Base-by-base conservation (phyloP, 2,888 invertebrate genomes). In the Hyposoter dolosus region DNA sequence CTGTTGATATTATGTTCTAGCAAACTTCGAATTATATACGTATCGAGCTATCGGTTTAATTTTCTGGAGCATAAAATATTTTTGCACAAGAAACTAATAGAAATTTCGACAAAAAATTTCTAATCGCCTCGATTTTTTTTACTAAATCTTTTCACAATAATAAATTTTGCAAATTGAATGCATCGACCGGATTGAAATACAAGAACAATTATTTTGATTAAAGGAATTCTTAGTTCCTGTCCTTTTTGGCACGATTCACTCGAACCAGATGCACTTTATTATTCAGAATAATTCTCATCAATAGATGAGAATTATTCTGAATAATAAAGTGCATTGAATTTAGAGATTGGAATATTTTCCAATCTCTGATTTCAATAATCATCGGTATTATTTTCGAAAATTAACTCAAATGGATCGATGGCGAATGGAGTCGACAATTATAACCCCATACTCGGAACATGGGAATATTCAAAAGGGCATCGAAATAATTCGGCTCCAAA, bases 401-500 rank as follows among this genome's bases (percentile, higher is more conserved):
- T 40, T 40, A n/a, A 35, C 17, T 5, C 32, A 28, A 17, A 32
- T 28, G 17, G 23, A 12, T 47, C 32, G 45, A 10, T 45, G 45
- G 35, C 17, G 23, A 56, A 74, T 66, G 47, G 35, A 35, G 35
- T 12, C n/a, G 6, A 1, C 19, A 43, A 50, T 40, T 50, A 77
- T 81, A 63, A 45, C 50, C 40, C 40, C 40, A 40, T 32, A 43
- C 43, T 53, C 50, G 50, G 60, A 43, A 7, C 65, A 47, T 66
- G 75, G 53, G 23, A 32, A 56, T 50, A 63, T 60, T 78, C 43
- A 72, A 83, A 60, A 43, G 65, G 72, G 17, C 68, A 83, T 83
- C 68, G 65, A 74, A 77, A 68, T 81, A 83, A 83, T 83, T 80
- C 43, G 43, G 15, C 72, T 28, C 28, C 68, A 60, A 43, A 75